phyloP scores from a whole-genome alignment of 2,888 invertebrate genomes.

The Phymatocera aterrima region DNA sequence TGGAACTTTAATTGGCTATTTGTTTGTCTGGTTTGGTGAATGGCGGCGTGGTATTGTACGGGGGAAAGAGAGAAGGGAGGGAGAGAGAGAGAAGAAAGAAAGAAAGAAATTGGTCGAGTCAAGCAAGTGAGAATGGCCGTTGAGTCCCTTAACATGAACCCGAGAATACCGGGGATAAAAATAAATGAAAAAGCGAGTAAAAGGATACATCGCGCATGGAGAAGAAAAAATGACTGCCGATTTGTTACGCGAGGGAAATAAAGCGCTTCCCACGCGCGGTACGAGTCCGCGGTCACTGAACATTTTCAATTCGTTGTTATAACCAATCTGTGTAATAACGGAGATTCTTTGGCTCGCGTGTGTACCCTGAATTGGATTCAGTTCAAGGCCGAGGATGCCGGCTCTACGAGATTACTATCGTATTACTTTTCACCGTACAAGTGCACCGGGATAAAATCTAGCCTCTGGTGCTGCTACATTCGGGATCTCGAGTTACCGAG shows the following conservation, averaged over 20 bases:
- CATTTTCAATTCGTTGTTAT: too few relatives aligned
- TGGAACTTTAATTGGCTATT: constrained; percentile 71
- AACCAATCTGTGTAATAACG: neutral
- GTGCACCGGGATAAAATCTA: constrained; percentile 37
- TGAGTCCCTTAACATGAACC: neutral
- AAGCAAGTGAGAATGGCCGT: constrained; percentile 16
- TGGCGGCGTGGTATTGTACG: constrained; percentile 61
- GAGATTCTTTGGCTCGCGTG: neutral
- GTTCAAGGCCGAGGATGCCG: constrained; percentile 40
- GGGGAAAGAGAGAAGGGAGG: neutral
- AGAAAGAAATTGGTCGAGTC: neutral
- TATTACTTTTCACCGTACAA: constrained; percentile 35
- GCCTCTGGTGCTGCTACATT: constrained; percentile 2
- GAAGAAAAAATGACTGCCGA: too few relatives aligned
- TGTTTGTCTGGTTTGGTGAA: constrained; percentile 59
- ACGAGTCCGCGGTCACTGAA: neutral
- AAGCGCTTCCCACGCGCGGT: neutral
- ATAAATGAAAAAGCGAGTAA: neutral
- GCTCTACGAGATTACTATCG: constrained; percentile 37
- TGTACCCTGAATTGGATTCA: constrained; percentile 20
- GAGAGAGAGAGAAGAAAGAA: too few relatives aligned
- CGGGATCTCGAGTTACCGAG: constrained; percentile 25
- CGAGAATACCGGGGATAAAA: neutral
- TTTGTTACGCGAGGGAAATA: neutral
- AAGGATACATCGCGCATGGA: too few relatives aligned